Conservation (phyloP, 2,888 invertebrate genomes). For the Diarsia brunnea region DNA sequence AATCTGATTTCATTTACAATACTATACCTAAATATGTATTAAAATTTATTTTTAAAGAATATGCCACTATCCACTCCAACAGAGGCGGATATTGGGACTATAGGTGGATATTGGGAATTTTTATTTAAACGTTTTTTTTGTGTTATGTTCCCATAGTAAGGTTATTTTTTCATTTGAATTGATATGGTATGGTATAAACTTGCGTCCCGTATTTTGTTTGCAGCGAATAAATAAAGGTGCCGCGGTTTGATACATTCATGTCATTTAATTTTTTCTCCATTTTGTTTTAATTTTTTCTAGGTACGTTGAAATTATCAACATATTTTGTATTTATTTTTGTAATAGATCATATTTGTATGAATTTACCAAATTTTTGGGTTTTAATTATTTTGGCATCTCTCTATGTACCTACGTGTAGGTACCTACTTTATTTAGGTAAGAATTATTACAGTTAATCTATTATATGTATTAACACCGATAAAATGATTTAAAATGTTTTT, state of each 20-base stretch:
- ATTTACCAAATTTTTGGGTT: background rate
- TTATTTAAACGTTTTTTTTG: background rate
- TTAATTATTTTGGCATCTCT: conserved; percentile 55
- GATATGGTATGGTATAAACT: conserved; percentile 16
- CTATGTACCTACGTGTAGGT: conserved; percentile 48
- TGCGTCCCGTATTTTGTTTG: background rate
- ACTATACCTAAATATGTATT: background rate
- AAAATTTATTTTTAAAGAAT: background rate
- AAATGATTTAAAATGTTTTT: background rate
- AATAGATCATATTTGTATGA: too few relatives aligned
- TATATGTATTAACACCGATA: conserved; percentile 26
- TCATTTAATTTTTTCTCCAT: background rate
- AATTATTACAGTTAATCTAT: conserved; percentile 9
- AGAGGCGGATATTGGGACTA: background rate
- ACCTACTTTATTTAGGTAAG: conserved; percentile 31
- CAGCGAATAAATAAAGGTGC: background rate
- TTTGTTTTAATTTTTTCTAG: too few relatives aligned
- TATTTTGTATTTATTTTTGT: too few relatives aligned
- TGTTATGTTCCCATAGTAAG: background rate
- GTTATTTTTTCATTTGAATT: background rate
- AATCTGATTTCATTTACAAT: conserved; percentile 11
- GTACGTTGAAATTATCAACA: background rate
- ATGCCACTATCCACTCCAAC: background rate
- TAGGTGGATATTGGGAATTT: background rate
- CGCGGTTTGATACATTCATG: background rate